phyloP scores from a whole-genome alignment of 2,113 vertebrate genomes.

The Phylloscopus trochiloides region DNA sequence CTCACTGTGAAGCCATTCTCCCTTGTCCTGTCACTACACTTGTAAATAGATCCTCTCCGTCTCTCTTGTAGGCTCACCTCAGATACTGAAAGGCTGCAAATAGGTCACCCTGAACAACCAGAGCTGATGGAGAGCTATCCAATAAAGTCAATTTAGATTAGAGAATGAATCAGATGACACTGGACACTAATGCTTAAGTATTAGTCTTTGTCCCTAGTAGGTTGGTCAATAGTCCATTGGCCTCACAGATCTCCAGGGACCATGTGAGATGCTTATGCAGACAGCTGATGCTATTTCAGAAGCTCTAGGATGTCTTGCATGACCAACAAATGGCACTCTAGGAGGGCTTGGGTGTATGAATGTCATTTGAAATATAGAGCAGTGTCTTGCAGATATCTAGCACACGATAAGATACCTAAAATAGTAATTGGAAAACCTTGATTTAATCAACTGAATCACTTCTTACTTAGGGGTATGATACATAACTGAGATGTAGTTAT shows the following conservation, averaged over 20 bases:
- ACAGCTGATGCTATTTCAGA: background rate
- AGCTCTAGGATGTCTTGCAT: background rate
- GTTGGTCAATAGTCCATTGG: background rate
- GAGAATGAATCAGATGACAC: background rate
- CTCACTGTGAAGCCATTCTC: background rate
- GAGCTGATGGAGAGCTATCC: background rate
- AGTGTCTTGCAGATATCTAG: background rate
- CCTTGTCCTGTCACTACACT: background rate
- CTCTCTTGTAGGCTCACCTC: background rate
- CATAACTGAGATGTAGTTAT: fast-evolving
- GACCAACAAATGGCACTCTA: background rate
- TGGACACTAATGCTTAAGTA: background rate
- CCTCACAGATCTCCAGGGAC: background rate
- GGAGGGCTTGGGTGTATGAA: fast-evolving
- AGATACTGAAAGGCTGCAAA: background rate
- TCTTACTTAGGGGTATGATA: fast-evolving
- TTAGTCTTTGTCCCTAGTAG: background rate
- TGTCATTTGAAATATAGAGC: fast-evolving
- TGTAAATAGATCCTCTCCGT: background rate
- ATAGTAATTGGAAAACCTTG: background rate
- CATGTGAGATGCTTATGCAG: fast-evolving
- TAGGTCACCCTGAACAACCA: background rate
- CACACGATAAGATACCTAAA: background rate
- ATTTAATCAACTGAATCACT: background rate
- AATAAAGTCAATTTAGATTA: background rate